Base-by-base conservation (phyloP, 2,888 invertebrate genomes). In the Leptinotarsa juncta region DNA sequence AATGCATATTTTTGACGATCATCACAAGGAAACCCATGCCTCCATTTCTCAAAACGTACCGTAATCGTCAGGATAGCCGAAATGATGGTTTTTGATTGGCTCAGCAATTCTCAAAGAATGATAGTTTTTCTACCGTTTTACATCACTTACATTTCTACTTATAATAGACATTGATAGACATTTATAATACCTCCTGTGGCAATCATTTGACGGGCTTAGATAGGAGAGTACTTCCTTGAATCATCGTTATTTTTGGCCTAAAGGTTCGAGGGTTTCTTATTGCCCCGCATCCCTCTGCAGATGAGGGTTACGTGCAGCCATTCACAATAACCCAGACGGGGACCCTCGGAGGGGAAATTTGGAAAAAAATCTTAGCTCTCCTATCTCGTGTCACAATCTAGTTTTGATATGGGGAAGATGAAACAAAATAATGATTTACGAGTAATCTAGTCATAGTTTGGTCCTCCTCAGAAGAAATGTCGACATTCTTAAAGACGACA, bases 291-390 rank as follows among this genome's bases (percentile, higher is more conserved):
- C 88, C 71, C 15, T 48, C 83, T 70, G 49, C 12, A 73, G 81
- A 87, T 86, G 77, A 84, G 89, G 90, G 88, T 90, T 89, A 88
- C 87, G 90, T 90, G 91, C 91, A 91, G 91, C 91, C 91, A 91
- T 91, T 91, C 91, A 91, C 90, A 88, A 86, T 89, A 90, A 89
- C 89, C 87, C 82, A 80, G 80, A 87, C 87, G 88, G 89, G 87
- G 89, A 88, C 87, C 87, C 88, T 85, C 83, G 73, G 14, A 77
- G 80, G 76, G 70, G 18, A 83, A 83, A 84, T 85, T 83, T 74
- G 80, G 84, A 81, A 48, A 60, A 67, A 62, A 83, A 81, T 69
- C 74, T 77, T 51, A 60, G 78, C 80, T 82, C 84, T 84, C 83
- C 83, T 83, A 85, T 84, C 84, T 65, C n/a, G 72, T 72, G 77